Evolutionary conservation across 2,888 invertebrate species (phyloP), one percentile per base, ranked within the genome.

Genomic region (Hedya salicella): DNA sequence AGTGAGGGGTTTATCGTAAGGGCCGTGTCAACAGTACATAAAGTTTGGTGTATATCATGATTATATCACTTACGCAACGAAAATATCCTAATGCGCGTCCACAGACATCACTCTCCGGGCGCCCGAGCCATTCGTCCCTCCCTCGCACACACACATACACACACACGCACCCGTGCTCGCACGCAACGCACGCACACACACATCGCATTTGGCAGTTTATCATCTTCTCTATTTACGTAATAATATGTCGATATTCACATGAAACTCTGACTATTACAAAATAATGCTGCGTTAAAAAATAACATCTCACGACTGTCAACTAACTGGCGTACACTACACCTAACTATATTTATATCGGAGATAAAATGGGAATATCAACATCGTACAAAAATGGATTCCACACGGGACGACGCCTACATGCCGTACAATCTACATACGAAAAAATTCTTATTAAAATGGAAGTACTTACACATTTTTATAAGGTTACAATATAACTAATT

Each of bases 371-470:
- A 91, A 89, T 86, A 88, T 80, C 78, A 79, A 86, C 86, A 73
- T 74, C 71, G 73, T 74, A 78, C 73, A 80, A 75, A 75, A 82
- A 84, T 85, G 86, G 87, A 81, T 78, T 81, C 82, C 87, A 80
- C 83, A 71, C 76, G 77, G 83, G 83, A 80, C 81, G 83, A 80
- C 81, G 79, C 80, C 86, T 88, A 88, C 84, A 78, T 85, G 88
- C 87, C 85, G 78, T 86, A 89, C 82, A 80, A n/a, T 81, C 88
- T 89, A 90, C 84, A 78, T 86, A 88, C 79, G 87, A 88, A 88
- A 89, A 88, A 88, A 83, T 44, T 84, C 87, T 89, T 89, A 90
- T 81, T 85, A 88, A 89, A 91, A 89, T 92, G 91, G 91, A 91
- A 92, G 91, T 92, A 91, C 89, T 89, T 89, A 88, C 83, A 87